Percentiles rank a stretch among this genome's conserved stretches.
These are phyloP conservation scores for Percina caprodes DNA, from an alignment of 2,113 vertebrate genomes.

Conservation along the genomic window DNA sequence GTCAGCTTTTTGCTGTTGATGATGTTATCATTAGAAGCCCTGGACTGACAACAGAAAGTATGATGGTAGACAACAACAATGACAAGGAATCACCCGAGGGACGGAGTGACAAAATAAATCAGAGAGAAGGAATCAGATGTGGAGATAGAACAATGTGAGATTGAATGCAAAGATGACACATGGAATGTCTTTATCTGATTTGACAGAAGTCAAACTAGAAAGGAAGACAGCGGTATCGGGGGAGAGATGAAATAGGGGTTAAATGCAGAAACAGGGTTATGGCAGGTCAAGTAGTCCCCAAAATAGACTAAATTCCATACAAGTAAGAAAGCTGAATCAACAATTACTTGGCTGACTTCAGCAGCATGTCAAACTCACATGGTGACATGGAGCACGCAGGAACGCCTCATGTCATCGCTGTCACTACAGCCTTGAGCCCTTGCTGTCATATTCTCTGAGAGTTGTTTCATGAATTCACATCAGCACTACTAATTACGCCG, in stretches of 20 bases:
- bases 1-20: constrained; percentile 42
- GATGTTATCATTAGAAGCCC: constrained; percentile 23
- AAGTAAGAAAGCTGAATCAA: constrained; percentile 40
- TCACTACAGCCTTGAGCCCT: constrained; percentile 44
- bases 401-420: constrained; percentile 8
- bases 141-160: constrained; percentile 33
- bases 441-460: constrained; percentile 34
- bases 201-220: constrained; percentile 22
- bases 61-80: constrained; percentile 49
- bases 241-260: not conserved
- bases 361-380: constrained; percentile 36
- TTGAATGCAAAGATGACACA: constrained; percentile 18
- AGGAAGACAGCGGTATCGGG: not conserved
- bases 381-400: not conserved
- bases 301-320: not conserved
- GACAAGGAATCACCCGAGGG: constrained; percentile 37
- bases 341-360: constrained; percentile 49
- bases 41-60: constrained; percentile 58
- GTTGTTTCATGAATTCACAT: constrained; percentile 30
- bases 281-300: not conserved
- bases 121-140: constrained; percentile 31
- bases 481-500: constrained; percentile 27
- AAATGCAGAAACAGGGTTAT: not conserved
- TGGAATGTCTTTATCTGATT: constrained; percentile 31
- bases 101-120: constrained; percentile 42